phyloP scores from a whole-genome alignment of 2,888 invertebrate genomes.

The Endotricha flammealis region DNA sequence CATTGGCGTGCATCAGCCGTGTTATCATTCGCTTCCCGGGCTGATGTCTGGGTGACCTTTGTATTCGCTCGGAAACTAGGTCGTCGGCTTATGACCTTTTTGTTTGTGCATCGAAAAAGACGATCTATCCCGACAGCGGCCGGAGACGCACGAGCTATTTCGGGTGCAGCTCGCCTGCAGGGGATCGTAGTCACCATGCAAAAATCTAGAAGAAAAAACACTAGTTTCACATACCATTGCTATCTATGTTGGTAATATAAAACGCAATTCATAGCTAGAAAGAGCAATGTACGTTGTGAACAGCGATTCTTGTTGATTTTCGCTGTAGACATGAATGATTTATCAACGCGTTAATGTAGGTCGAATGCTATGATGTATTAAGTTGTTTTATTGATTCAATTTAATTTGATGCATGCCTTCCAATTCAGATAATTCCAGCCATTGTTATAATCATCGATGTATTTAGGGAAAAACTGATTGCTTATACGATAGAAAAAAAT shows the following conservation, averaged over 20 bases:
- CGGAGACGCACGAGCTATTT: conserved; percentile 49
- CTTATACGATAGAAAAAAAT: too few species aligned
- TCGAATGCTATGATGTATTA: conserved; percentile 11
- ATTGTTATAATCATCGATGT: too few species aligned
- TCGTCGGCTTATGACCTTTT: conserved; percentile 73
- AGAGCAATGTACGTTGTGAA: not conserved
- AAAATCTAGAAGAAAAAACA: not conserved
- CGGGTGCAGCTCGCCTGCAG: conserved; percentile 39
- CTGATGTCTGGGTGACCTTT: conserved; percentile 67
- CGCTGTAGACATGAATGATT: conserved; percentile 20
- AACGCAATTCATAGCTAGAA: not conserved
- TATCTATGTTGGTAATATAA: not conserved
- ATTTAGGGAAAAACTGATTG: too few species aligned
- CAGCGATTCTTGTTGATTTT: too few species aligned
- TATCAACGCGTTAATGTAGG: conserved; percentile 25
- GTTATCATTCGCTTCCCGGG: conserved; percentile 67
- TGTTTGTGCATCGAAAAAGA: conserved; percentile 58
- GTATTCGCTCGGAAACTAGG: conserved; percentile 64
- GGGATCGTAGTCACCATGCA: conserved; percentile 21
- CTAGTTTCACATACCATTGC: not conserved
- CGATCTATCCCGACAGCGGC: conserved; percentile 44
- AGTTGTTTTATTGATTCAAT: not conserved
- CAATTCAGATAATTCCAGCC: too few species aligned
- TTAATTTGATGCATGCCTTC: not conserved
- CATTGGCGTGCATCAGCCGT: conserved; percentile 54